Base-by-base conservation (phyloP, 2,888 invertebrate genomes). In the Drosophila borealis region DNA sequence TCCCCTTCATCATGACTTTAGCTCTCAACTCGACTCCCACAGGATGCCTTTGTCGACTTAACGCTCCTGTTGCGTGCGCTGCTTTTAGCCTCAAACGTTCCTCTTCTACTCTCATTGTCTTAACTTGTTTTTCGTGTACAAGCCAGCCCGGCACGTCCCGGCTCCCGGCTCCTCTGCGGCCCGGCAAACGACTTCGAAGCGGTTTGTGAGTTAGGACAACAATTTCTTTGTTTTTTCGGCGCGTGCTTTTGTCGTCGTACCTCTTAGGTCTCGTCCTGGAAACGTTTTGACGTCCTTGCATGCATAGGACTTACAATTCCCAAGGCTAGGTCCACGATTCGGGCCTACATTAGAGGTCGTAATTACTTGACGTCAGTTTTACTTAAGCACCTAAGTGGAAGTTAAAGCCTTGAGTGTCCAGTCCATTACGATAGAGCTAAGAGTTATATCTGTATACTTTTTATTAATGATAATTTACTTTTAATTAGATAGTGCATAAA, bases 31-130 rank as follows among this genome's bases (percentile, higher is more conserved):
- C 60, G 79, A 78, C 68, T 87, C 89, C 89, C 83, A 56, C 69
- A 80, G 74, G 83, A 80, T 66, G 25, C 46, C 51, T 46, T 49
- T 60, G 63, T 65, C 51, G 71, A 68, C 45, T 60, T 60, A 54
- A 11, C 39, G 50, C 49, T 33, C 37, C 48, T 63, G 44, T 59
- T 64, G 83, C 54, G 63, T 72, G 87, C 65, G 46, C 68, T 67
- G 87, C 87, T 88, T 87, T 83, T 83, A 88, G 87, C 69, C 70
- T 63, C 76, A 64, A 83, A 80, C 63, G 70, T 67, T 49, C 65
- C 45, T 54, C 51, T 67, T 55, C 64, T 42, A 71, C 68, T 73
- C 17, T 64, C 79, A 85, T 83, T 88, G 84, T 81, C 78, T 83
- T 72, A 62, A 51, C 68, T 63, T 49, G 64, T 36, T 21, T 60